These are phyloP conservation scores for Harmothoe impar DNA, from an alignment of 2,888 invertebrate species.

Conservation along the genomic window DNA sequence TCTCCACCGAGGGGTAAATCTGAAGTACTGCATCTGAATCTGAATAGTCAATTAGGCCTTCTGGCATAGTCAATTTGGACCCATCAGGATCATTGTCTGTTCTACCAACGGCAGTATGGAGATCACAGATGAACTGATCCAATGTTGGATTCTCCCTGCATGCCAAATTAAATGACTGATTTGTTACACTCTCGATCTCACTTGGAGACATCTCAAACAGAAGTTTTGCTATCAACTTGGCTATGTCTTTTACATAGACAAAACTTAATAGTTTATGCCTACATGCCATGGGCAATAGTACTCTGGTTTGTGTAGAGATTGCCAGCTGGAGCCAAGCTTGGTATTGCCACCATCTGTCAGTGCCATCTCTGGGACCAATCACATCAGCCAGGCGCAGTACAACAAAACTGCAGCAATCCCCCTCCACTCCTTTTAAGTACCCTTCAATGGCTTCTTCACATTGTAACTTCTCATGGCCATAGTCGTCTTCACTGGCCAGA, in stretches of 20 bases:
- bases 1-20: constrained; percentile 83
- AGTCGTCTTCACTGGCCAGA: constrained; percentile 80
- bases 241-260: constrained; percentile 83
- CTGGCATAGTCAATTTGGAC: no score
- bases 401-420: constrained; percentile 78
- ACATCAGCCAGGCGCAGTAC: constrained; percentile 84
- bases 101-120: background rate
- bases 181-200: constrained; percentile 62
- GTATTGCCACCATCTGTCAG: constrained; percentile 84
- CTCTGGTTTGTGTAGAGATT: constrained; percentile 74
- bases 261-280: constrained; percentile 79
- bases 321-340: constrained; percentile 83
- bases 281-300: constrained; percentile 77
- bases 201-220: background rate
- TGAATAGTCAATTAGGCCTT: background rate
- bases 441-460: constrained; percentile 82
- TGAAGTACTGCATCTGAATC: constrained; percentile 72
- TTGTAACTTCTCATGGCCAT: constrained; percentile 84
- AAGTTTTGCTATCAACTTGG: constrained; percentile 74
- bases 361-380: constrained; percentile 84
- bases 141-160: constrained; percentile 79
- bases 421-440: constrained; percentile 70
- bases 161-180: constrained; percentile 83
- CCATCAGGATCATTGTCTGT: no score
- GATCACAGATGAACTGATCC: constrained; percentile 75